A percentile compares a stretch with the other conserved stretches of the same genome.
Evolutionary conservation across 2,888 invertebrate species (phyloP).

Genomic region (Bruchidius siliquastri): DNA sequence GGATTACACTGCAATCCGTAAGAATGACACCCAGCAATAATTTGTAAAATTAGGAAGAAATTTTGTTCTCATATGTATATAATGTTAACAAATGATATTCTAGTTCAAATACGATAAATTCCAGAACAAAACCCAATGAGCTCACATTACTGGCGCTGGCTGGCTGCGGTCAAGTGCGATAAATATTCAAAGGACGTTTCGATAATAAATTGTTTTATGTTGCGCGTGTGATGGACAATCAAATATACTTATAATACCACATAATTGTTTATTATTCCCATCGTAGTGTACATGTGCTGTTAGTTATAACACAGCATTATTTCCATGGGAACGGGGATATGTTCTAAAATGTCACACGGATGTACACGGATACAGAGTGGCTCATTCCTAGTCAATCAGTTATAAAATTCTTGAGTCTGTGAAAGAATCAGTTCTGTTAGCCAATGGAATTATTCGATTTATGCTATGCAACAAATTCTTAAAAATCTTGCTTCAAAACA

Average conservation of each 20-base stretch:
- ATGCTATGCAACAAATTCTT: too few species aligned
- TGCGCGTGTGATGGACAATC: constrained; percentile 30
- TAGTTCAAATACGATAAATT: background rate
- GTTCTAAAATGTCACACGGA: constrained; percentile 1
- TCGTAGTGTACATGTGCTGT: constrained; percentile 27
- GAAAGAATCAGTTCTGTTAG: too few species aligned
- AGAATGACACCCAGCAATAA: too few species aligned
- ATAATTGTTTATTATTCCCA: constrained; percentile 33
- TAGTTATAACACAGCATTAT: constrained; percentile 31
- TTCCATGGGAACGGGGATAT: constrained; percentile 28
- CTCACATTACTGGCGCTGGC: background rate
- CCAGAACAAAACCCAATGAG: background rate
- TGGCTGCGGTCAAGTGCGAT: constrained; percentile 5
- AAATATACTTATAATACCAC: constrained; percentile 19
- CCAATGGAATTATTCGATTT: too few species aligned
- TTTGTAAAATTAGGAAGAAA: too few species aligned
- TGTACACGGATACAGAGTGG: background rate
- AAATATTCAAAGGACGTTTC: constrained; percentile 26
- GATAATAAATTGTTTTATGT: constrained; percentile 28
- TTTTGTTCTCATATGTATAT: too few species aligned
- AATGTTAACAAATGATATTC: background rate
- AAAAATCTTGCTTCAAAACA: too few species aligned
- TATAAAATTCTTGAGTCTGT: background rate
- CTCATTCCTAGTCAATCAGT: background rate
- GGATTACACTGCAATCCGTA: too few species aligned